These are phyloP conservation scores for Andrena cerasifolii DNA, from an alignment of 1,140 invertebrate genomes.

Conservation along the genomic window DNA sequence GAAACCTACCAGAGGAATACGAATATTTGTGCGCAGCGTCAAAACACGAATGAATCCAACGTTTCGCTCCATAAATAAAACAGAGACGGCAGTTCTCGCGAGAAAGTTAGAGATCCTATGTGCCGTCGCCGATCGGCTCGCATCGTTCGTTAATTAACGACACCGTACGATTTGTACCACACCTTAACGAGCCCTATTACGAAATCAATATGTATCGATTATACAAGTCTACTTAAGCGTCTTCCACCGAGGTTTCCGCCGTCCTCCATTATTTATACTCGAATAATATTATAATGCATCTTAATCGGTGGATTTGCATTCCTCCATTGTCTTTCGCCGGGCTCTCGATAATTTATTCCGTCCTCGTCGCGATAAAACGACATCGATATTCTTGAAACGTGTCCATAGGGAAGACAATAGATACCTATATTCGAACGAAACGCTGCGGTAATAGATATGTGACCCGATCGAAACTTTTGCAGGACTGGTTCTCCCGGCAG, in stretches of 20 bases:
- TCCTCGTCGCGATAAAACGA: too few species aligned
- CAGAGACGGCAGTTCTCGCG: too few species aligned
- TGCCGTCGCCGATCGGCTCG: neutral
- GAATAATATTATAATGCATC: neutral
- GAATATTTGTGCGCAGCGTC: too few species aligned
- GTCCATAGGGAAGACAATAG: too few species aligned
- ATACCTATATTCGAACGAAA: too few species aligned
- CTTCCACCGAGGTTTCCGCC: neutral
- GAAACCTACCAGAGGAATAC: too few species aligned
- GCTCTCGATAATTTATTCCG: neutral
- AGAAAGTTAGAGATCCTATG: too few species aligned
- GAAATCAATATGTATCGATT: neutral
- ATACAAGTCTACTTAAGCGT: neutral
- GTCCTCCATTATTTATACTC: neutral
- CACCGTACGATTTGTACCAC: neutral
- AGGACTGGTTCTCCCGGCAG: slow-evolving; percentile 99
- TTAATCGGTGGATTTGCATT: neutral
- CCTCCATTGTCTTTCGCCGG: neutral
- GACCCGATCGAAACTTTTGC: slow-evolving; percentile 77
- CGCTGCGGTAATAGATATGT: neutral
- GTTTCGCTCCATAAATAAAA: too few species aligned
- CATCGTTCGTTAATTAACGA: neutral
- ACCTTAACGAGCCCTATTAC: neutral
- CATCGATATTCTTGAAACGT: too few species aligned
- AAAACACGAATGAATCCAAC: too few species aligned